A percentile compares a stretch with the other conserved stretches of the same genome.
These are phyloP conservation scores for Donacobius atricapilla DNA, from an alignment of 2,113 vertebrate genomes.

Conservation along the genomic window DNA sequence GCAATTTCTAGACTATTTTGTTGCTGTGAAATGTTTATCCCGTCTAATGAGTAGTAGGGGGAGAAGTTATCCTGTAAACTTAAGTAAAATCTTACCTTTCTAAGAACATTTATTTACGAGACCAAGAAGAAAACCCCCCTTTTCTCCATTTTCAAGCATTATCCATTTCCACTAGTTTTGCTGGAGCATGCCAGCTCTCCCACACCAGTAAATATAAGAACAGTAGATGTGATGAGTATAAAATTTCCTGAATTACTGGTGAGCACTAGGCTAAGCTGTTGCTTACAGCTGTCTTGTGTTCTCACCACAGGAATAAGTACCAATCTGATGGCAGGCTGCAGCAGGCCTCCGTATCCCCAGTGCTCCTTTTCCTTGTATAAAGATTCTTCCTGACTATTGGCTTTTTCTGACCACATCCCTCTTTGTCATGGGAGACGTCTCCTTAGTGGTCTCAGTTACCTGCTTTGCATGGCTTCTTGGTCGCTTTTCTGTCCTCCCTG, in stretches of 20 bases:
- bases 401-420: neutral
- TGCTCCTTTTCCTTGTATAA: neutral
- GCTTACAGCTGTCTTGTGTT: neutral
- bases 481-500: neutral
- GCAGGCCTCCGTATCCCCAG: neutral
- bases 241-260: slow-evolving; percentile 3
- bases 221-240: neutral
- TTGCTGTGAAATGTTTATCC: neutral
- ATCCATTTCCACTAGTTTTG: neutral
- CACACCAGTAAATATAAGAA: neutral
- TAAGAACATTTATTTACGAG: neutral
- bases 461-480: neutral
- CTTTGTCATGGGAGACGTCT: neutral
- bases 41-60: neutral
- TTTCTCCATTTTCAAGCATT: neutral
- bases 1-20: neutral
- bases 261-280: neutral
- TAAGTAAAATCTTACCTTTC: neutral
- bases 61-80: neutral
- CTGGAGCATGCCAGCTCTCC: neutral
- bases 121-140: neutral
- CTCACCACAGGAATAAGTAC: neutral
- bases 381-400: neutral
- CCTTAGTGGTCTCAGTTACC: neutral
- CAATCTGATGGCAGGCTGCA: neutral